Conservation (phyloP, 1,140 invertebrate species). For the Ericerus pela region DNA sequence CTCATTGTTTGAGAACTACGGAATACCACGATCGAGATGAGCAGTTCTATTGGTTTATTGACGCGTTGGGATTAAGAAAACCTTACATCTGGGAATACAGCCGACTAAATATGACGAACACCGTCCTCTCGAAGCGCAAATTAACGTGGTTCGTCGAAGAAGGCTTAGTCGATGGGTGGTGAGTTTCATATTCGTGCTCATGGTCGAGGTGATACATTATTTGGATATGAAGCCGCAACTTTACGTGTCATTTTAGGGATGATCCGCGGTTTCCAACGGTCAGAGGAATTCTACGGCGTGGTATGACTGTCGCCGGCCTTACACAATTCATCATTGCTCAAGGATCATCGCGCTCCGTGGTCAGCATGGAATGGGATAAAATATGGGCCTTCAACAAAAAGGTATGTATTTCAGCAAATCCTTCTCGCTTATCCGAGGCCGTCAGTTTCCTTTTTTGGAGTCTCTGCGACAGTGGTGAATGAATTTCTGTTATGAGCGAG, state of each 20-base stretch:
- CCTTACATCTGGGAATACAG: conserved; percentile 90
- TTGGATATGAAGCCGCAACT: not conserved
- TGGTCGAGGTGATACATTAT: not conserved
- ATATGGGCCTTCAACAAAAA: conserved; percentile 99
- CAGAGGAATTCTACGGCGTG: conserved; percentile 81
- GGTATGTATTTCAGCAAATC: conserved; percentile 32
- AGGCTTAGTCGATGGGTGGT: conserved; percentile 90
- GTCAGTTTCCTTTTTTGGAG: not conserved
- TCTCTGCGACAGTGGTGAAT: too few species aligned
- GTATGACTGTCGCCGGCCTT: conserved; percentile 93
- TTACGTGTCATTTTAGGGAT: conserved; percentile 46
- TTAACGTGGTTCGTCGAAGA: conserved; percentile 94
- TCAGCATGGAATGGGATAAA: conserved; percentile 99
- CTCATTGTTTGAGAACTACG: conserved; percentile 91
- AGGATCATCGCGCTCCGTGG: conserved; percentile 91
- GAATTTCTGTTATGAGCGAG: too few species aligned
- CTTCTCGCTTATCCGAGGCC: not conserved
- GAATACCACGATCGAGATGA: conserved; percentile 97
- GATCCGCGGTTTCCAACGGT: conserved; percentile 98
- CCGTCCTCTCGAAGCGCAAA: conserved; percentile 92
- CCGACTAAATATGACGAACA: conserved; percentile 91
- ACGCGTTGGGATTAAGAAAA: conserved; percentile 69
- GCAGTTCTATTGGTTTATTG: conserved; percentile 95
- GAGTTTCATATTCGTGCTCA: conserved; percentile 26
- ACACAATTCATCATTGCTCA: conserved; percentile 98